phyloP scores from a whole-genome alignment of 2,888 invertebrate genomes.

The Leptopterna dolabrata region DNA sequence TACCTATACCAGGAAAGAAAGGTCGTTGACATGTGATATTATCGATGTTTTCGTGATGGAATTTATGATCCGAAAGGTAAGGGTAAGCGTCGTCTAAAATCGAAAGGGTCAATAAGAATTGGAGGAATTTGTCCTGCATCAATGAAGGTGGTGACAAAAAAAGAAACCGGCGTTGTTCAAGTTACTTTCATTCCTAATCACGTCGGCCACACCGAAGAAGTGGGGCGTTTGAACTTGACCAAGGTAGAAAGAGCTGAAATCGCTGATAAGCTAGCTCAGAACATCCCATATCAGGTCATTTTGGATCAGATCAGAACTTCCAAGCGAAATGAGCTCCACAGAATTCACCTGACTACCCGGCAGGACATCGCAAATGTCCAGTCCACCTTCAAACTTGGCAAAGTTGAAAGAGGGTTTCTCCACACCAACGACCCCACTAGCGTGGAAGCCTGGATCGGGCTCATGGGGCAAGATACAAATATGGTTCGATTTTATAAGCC shows the following conservation, averaged over 20 bases:
- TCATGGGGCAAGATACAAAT: neutral
- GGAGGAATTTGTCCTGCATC: constrained; percentile 59
- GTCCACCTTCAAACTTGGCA: neutral
- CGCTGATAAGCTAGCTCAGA: constrained; percentile 58
- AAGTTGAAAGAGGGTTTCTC: neutral
- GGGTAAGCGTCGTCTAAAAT: neutral
- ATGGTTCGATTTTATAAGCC: constrained; percentile 59
- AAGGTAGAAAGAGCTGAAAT: constrained; percentile 56
- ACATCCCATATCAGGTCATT: too few species aligned
- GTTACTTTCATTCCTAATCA: constrained; percentile 59
- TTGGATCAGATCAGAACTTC: constrained; percentile 42
- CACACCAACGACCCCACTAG: neutral
- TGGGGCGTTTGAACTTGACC: constrained; percentile 55
- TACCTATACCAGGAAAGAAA: too few species aligned
- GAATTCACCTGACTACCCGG: constrained; percentile 35
- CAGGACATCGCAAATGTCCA: constrained; percentile 27
- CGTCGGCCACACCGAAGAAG: constrained; percentile 59
- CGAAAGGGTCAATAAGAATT: constrained; percentile 3
- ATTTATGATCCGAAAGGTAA: too few species aligned
- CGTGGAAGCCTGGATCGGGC: constrained; percentile 8
- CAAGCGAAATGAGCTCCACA: constrained; percentile 14
- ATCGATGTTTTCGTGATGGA: constrained; percentile 28
- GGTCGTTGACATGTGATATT: neutral
- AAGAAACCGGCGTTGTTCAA: constrained; percentile 49
- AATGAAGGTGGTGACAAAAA: too few species aligned